Conservation (phyloP, 1,140 invertebrate species). For the Episyrphus balteatus region DNA sequence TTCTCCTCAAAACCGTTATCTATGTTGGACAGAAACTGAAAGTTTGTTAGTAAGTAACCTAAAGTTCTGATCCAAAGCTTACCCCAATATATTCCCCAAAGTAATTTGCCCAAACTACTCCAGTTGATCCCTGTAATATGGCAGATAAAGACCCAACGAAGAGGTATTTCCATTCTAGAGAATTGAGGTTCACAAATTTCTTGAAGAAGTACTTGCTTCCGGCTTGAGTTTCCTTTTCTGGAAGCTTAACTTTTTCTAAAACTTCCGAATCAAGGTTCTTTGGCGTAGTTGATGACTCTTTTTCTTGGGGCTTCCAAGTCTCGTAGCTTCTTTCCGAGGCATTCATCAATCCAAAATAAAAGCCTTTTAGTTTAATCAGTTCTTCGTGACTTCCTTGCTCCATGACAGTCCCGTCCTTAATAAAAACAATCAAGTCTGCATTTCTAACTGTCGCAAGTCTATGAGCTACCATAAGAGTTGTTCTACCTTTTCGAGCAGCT, state of each 20-base stretch:
- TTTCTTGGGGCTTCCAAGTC: too few species aligned
- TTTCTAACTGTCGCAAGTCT: slow-evolving; percentile 72
- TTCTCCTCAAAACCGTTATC: slow-evolving; percentile 47
- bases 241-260: slow-evolving; percentile 38
- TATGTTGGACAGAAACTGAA: slow-evolving; percentile 51
- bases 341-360: slow-evolving; percentile 59
- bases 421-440: slow-evolving; percentile 67
- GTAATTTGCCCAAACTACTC: slow-evolving; percentile 46
- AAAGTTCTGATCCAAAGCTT: slow-evolving; percentile 63
- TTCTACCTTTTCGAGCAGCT: slow-evolving; percentile 60
- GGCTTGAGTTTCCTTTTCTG: too few species aligned
- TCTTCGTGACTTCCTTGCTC: slow-evolving; percentile 73
- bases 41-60: slow-evolving; percentile 74
- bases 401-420: slow-evolving; percentile 57
- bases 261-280: slow-evolving; percentile 27
- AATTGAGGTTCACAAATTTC: too few species aligned
- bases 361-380: slow-evolving; percentile 54
- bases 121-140: slow-evolving; percentile 58
- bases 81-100: slow-evolving; percentile 58
- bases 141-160: slow-evolving; percentile 3
- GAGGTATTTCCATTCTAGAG: too few species aligned
- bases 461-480: slow-evolving; percentile 80
- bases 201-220: too few species aligned
- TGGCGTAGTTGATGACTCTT: slow-evolving; percentile 2
- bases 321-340: slow-evolving; percentile 35